phyloP scores from a whole-genome alignment of 2,113 vertebrate species.

The Atractosteus spatula region DNA sequence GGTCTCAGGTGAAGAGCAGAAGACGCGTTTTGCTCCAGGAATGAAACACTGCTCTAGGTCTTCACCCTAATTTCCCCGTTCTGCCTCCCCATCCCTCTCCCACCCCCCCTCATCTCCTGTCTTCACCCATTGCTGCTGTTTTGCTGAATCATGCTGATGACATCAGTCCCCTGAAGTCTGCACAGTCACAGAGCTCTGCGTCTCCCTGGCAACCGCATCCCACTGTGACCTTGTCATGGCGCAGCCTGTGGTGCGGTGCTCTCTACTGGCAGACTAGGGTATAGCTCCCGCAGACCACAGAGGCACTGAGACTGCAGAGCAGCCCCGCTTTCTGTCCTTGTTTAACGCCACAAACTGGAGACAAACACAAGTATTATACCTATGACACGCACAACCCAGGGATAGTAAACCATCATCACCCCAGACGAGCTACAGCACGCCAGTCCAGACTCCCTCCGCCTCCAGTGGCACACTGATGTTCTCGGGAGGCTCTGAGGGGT shows the following conservation, averaged over 20 bases:
- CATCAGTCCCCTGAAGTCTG: constrained; percentile 17
- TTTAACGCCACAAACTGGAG: too few species aligned
- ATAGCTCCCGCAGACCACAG: constrained; percentile 8
- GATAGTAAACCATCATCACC: too few species aligned
- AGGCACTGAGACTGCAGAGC: too few species aligned
- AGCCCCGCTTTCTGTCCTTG: too few species aligned
- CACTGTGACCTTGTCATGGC: constrained; percentile 47
- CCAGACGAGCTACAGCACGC: too few species aligned
- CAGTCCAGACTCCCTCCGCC: too few species aligned
- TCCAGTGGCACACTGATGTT: not conserved
- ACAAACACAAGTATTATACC: too few species aligned
- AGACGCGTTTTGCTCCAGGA: too few species aligned
- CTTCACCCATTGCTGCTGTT: constrained; percentile 24
- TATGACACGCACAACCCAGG: too few species aligned
- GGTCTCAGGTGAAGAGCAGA: too few species aligned
- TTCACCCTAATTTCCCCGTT: not conserved
- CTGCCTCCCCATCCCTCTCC: not conserved
- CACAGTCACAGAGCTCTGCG: constrained; percentile 38
- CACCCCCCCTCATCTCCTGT: not conserved
- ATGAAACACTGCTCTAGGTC: too few species aligned
- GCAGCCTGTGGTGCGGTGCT: constrained; percentile 10
- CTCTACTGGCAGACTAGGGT: constrained; percentile 26
- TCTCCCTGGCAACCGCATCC: constrained; percentile 58
- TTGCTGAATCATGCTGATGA: constrained; percentile 58
- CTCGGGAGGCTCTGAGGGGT: too few species aligned